Percentiles rank a stretch among this genome's conserved stretches.
Evolutionary conservation across 2,797 vertebrate species (phyloP).

Genomic region (Muscicapa comitata): DNA sequence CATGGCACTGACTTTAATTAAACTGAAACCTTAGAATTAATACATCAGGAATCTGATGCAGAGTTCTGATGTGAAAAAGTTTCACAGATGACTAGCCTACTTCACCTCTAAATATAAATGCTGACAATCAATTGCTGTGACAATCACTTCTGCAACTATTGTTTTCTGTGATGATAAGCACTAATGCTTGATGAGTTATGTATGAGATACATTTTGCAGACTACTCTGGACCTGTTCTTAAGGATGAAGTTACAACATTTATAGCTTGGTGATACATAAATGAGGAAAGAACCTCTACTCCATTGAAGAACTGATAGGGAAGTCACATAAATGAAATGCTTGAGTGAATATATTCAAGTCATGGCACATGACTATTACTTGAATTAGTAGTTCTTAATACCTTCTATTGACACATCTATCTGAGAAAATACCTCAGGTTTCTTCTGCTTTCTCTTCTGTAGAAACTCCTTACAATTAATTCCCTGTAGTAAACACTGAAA

Average conservation of each 20-base stretch:
- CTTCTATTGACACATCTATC: background rate
- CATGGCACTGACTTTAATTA: background rate
- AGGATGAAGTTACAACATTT: background rate
- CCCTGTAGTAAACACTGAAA: background rate
- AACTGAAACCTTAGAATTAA: background rate
- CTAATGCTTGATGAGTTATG: background rate
- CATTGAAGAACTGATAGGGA: background rate
- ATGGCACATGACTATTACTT: background rate
- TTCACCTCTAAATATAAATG: background rate
- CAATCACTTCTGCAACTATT: background rate
- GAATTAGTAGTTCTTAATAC: background rate
- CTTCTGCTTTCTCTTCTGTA: background rate
- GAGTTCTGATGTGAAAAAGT: background rate
- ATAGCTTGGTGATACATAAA: background rate
- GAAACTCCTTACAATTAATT: background rate
- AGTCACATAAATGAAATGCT: background rate
- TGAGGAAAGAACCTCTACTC: background rate
- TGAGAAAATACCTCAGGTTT: background rate
- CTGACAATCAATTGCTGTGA: background rate
- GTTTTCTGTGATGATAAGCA: background rate
- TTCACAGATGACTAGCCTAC: background rate
- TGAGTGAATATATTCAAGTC: background rate
- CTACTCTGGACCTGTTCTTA: background rate
- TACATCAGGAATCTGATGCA: background rate
- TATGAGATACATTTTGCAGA: background rate